Evolutionary conservation across 2,888 invertebrate genomes (phyloP).

Genomic region (Aphodius sticticus): DNA sequence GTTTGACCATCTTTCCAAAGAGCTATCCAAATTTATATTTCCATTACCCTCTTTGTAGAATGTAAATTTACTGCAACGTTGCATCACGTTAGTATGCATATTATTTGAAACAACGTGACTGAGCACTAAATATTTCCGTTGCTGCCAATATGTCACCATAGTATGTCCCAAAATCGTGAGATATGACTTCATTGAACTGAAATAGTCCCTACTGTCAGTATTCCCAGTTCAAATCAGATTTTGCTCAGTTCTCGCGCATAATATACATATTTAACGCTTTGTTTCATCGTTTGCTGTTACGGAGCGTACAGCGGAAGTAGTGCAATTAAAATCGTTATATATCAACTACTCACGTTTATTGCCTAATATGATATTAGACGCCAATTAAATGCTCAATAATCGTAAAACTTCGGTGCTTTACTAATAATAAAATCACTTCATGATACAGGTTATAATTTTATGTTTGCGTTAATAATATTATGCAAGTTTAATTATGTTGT

Average conservation of each 20-base stretch:
- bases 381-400: neutral
- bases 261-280: constrained; percentile 23
- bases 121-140: too few species aligned
- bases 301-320: constrained; percentile 5
- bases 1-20: too few species aligned
- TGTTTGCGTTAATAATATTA: neutral
- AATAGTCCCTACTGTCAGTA: neutral
- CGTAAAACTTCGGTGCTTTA: neutral
- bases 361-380: constrained; percentile 15
- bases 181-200: neutral
- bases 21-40: too few species aligned
- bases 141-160: too few species aligned
- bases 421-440: neutral
- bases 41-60: too few species aligned
- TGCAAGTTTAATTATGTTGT: neutral
- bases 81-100: too few species aligned
- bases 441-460: neutral
- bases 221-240: neutral
- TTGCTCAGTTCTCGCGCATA: neutral
- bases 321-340: constrained; percentile 17
- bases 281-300: constrained; percentile 19
- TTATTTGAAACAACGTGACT: too few species aligned
- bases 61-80: too few species aligned
- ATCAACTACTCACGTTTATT: constrained; percentile 16
- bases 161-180: too few species aligned